Evolutionary conservation across 2,113 vertebrate species (phyloP).

Genomic region (Chaetodon auriga): DNA sequence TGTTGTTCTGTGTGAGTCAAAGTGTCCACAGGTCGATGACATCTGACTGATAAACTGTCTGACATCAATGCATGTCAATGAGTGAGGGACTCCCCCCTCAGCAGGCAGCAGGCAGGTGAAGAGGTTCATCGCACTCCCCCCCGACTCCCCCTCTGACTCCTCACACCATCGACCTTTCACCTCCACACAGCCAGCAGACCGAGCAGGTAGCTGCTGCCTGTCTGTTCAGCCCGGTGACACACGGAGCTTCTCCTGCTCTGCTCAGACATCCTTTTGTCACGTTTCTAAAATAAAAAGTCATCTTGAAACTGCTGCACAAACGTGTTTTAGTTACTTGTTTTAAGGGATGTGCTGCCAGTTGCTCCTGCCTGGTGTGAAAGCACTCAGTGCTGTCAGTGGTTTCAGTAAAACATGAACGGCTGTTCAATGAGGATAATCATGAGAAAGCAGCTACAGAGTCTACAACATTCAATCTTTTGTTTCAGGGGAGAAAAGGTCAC

Average conservation of each 20-base stretch:
- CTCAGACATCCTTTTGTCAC: too few species aligned
- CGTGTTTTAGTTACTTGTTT: neutral
- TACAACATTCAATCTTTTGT: too few species aligned
- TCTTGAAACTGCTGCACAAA: too few species aligned
- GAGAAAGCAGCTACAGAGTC: too few species aligned
- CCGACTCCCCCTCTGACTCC: neutral
- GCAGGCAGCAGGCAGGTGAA: constrained; percentile 5
- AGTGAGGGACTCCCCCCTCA: constrained; percentile 29
- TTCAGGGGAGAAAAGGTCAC: too few species aligned
- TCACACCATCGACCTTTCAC: constrained; percentile 20
- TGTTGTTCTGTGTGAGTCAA: neutral
- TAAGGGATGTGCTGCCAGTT: too few species aligned
- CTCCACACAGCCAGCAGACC: neutral
- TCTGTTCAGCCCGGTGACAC: too few species aligned
- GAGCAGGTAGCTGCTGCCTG: neutral
- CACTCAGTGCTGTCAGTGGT: too few species aligned
- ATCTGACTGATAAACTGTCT: neutral
- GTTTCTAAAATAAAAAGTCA: neutral
- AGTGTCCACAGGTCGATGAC: neutral
- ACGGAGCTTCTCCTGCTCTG: neutral
- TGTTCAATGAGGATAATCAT: too few species aligned
- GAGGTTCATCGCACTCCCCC: constrained; percentile 5
- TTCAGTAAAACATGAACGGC: too few species aligned
- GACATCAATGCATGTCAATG: neutral
- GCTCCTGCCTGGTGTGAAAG: too few species aligned